These are phyloP conservation scores for Mastacembelus armatus DNA, from an alignment of 2,797 vertebrate species.

Conservation along the genomic window DNA sequence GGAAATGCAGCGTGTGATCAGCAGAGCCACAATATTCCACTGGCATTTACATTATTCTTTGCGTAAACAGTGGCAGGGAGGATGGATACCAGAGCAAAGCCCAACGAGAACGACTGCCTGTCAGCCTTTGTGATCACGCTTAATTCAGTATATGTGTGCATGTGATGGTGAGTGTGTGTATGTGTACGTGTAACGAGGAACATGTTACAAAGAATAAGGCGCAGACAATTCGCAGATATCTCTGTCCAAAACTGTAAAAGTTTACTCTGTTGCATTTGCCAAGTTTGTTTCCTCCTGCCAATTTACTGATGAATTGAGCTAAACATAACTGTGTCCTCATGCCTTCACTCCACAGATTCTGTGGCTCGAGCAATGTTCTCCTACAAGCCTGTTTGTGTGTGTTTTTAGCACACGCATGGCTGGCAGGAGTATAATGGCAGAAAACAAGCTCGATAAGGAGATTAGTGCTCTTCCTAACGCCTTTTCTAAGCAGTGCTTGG, in stretches of 20 bases:
- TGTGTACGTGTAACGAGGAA: neutral
- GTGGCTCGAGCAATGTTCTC: constrained; percentile 18
- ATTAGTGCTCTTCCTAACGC: constrained; percentile 42
- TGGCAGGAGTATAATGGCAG: constrained; percentile 34
- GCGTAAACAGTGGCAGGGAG: constrained; percentile 70
- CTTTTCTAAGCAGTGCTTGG: constrained; percentile 32
- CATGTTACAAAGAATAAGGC: constrained; percentile 8
- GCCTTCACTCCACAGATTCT: neutral
- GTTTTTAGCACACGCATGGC: constrained; percentile 38
- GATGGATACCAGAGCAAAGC: constrained; percentile 57
- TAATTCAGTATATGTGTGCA: constrained; percentile 46
- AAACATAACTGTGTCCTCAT: constrained; percentile 6
- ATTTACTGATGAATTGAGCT: constrained; percentile 11
- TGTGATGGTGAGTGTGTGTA: neutral
- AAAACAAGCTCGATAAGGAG: constrained; percentile 46
- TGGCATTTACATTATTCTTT: constrained; percentile 81
- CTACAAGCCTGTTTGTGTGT: constrained; percentile 2
- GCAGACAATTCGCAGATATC: constrained; percentile 16
- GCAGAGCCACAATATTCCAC: constrained; percentile 69
- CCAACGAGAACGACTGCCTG: constrained; percentile 44
- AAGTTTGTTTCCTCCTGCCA: constrained; percentile 5
- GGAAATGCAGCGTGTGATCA: constrained; percentile 75
- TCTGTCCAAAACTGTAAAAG: constrained; percentile 1
- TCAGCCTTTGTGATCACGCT: constrained; percentile 70
- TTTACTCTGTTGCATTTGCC: constrained; percentile 1